Base-by-base conservation (phyloP, 2,888 invertebrate genomes). In the Agonum fuliginosum region DNA sequence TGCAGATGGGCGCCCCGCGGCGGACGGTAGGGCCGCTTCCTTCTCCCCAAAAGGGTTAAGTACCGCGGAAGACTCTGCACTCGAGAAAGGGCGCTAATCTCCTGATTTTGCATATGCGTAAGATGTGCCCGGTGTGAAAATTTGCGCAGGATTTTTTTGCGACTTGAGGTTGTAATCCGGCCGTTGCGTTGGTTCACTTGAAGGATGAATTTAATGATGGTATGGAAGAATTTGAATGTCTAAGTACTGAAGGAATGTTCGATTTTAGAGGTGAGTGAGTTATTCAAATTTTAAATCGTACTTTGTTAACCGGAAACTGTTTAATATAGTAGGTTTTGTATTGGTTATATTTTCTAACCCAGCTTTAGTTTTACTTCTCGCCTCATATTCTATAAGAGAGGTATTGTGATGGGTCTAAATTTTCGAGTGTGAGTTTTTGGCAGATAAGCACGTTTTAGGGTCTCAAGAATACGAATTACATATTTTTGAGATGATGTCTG, bases 1-100 rank as follows among this genome's bases (percentile, higher is more conserved):
- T 85, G 84, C 81, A 84, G 82, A 85, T 84, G 10, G 46, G 20
- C 75, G 34, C 67, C 75, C 75, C 51, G 75, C 67, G 75, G 75
- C 75, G 46, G 62, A 41, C 22, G 24, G 22, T 8, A 14, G 30
- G 34, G 62, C 1, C 27, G 41, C 10, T 19, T 17, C 27, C 30
- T 30, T 5, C n/a, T 12, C 41, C 20, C 10, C 34, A 20, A 75
- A 75, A 75, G 75, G 75, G 75, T 75, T 75, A 75, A 67, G 67
- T 75, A 67, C 75, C 67, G 20, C 48, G 37, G 75, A 75, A 75
- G 75, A 75, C 75, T 67, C 75, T 24, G 30, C 46, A 67, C 67
- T 65, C 67, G 48, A 65, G 37, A 58, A 14, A 51, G 75, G 75
- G 67, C 51, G 62, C 67, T 75, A 75, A 75, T 75, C 75, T 75